phyloP scores from a whole-genome alignment of 1,140 invertebrate genomes.

The Euschistus heros region DNA sequence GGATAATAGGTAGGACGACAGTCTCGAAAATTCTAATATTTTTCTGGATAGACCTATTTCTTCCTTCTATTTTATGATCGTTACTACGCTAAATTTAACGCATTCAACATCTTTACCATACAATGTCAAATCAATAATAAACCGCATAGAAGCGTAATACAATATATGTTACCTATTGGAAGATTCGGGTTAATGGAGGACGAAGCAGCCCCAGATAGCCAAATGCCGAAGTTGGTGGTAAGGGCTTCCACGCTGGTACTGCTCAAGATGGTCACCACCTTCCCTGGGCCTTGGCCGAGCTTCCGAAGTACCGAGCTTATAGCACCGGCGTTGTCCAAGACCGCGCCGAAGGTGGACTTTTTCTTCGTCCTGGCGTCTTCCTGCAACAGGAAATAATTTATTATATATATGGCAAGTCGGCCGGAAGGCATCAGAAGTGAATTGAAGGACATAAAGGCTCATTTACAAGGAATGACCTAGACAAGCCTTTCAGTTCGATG shows the following conservation, averaged over 20 bases:
- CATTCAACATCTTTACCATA: background rate
- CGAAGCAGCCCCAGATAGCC: background rate
- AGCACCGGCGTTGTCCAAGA: background rate
- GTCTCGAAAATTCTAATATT: no score
- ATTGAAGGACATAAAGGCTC: no score
- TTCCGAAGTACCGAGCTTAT: background rate
- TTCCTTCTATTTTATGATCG: background rate
- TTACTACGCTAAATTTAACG: background rate
- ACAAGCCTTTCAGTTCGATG: no score
- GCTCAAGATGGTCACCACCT: background rate
- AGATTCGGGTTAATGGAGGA: background rate
- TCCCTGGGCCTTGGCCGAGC: background rate
- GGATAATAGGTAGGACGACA: no score
- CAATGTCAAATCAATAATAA: background rate
- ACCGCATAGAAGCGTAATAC: background rate
- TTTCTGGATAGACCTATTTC: background rate
- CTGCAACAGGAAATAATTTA: no score
- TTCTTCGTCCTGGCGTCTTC: no score
- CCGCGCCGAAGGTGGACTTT: no score
- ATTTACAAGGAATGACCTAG: no score
- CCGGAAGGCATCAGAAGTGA: no score
- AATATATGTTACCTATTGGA: background rate
- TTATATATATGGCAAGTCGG: no score
- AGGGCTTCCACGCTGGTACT: background rate
- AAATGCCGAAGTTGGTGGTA: background rate